Percentiles rank a stretch among this genome's conserved stretches.
Evolutionary conservation across 2,888 invertebrate species (phyloP).

Genomic region (Cheilosia grossa): DNA sequence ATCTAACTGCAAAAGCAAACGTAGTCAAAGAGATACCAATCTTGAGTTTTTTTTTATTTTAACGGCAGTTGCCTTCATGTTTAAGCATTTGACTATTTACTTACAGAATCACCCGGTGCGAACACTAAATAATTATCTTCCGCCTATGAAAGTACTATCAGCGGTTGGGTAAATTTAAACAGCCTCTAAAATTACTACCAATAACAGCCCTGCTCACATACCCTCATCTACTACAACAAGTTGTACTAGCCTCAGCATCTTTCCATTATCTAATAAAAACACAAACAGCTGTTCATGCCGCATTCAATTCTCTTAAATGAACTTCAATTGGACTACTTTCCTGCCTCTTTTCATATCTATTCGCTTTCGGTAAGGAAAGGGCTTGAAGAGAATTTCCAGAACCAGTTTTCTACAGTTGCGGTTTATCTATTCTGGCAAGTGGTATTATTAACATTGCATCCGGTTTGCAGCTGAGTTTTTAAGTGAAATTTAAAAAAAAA

Average conservation of each 20-base stretch:
- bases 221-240: slow-evolving; percentile 10
- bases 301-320: slow-evolving; percentile 59
- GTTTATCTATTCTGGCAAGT: slow-evolving; percentile 68
- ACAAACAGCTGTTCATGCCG: slow-evolving; percentile 65
- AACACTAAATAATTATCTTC: too few species aligned
- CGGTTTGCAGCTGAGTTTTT: slow-evolving; percentile 1
- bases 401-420: slow-evolving; percentile 72
- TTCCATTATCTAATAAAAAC: slow-evolving; percentile 41
- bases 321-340: slow-evolving; percentile 34
- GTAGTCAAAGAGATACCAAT: too few species aligned
- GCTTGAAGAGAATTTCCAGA: slow-evolving; percentile 53
- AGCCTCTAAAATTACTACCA: neutral
- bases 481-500: slow-evolving; percentile 9
- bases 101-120: too few species aligned
- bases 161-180: too few species aligned
- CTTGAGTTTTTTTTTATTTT: too few species aligned
- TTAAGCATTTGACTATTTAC: too few species aligned
- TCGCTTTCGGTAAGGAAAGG: slow-evolving; percentile 35
- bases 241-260: neutral
- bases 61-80: too few species aligned
- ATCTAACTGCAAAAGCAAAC: too few species aligned
- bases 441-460: slow-evolving; percentile 21
- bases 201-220: slow-evolving; percentile 1
- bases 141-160: too few species aligned
- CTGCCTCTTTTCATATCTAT: slow-evolving; percentile 2